These are phyloP conservation scores for Sminthurinus signatus DNA, from an alignment of 1,140 invertebrate species.

Conservation along the genomic window DNA sequence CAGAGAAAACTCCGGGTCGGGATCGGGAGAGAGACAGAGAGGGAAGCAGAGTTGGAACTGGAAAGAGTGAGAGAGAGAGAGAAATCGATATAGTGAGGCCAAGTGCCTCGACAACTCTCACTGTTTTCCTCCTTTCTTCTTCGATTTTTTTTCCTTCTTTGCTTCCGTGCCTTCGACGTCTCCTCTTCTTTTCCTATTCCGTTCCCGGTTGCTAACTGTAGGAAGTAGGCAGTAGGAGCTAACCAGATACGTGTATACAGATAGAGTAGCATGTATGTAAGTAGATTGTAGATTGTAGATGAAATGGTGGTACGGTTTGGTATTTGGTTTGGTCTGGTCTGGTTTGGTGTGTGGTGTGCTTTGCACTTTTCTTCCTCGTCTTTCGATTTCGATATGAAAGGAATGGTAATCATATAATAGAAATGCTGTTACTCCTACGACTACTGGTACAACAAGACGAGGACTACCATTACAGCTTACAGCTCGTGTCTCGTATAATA, in stretches of 20 bases:
- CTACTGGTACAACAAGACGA: not conserved
- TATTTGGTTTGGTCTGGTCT: too few relatives aligned
- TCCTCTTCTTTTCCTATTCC: slow-evolving; percentile 4
- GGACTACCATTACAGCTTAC: too few relatives aligned
- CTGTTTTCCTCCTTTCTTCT: not conserved
- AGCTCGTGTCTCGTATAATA: too few relatives aligned
- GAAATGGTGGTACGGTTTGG: too few relatives aligned
- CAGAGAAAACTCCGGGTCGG: slow-evolving; percentile 13
- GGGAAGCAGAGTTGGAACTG: slow-evolving; percentile 3
- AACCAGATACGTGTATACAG: too few relatives aligned
- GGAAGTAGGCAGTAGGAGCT: too few relatives aligned
- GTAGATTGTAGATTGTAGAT: too few relatives aligned
- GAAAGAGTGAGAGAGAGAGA: slow-evolving; percentile 17
- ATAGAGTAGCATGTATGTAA: too few relatives aligned
- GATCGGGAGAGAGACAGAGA: slow-evolving; percentile 2
- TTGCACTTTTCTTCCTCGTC: slow-evolving; percentile 11
- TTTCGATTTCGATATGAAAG: slow-evolving; percentile 1
- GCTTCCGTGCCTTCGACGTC: not conserved
- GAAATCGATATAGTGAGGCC: slow-evolving; percentile 28
- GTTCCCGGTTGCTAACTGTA: too few relatives aligned
- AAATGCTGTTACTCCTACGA: not conserved
- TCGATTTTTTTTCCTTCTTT: slow-evolving; percentile 7
- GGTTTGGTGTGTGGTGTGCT: not conserved
- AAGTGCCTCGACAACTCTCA: slow-evolving; percentile 25
- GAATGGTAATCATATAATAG: too few relatives aligned